Evolutionary conservation across 2,113 vertebrate genomes (phyloP).

Genomic region (Ictidomys tridecemlineatus): DNA sequence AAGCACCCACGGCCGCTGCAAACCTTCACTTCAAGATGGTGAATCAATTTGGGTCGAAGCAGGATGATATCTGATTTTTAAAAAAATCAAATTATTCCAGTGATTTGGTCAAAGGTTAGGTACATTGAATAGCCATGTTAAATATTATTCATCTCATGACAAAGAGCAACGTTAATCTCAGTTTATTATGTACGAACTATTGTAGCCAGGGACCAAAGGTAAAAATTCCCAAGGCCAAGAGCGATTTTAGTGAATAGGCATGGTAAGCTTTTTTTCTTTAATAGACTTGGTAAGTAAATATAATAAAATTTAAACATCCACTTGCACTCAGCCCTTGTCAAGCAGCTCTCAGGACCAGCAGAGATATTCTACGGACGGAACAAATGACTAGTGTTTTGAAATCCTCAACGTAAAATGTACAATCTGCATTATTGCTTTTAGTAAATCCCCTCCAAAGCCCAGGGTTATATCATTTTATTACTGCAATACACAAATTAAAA

Average conservation of each 20-base stretch:
- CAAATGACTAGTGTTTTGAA: slow-evolving; percentile 7
- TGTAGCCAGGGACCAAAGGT: slow-evolving; percentile 74
- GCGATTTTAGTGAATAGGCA: slow-evolving; percentile 25
- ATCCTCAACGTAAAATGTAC: slow-evolving; percentile 15
- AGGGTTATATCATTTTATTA: slow-evolving; percentile 35
- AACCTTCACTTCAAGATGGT: slow-evolving; percentile 68
- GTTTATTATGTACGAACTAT: slow-evolving; percentile 83
- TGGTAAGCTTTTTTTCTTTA: slow-evolving; percentile 68
- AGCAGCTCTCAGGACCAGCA: not conserved
- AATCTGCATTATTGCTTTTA: slow-evolving; percentile 17
- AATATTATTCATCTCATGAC: slow-evolving; percentile 86
- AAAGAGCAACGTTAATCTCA: slow-evolving; percentile 78
- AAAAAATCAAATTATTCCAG: slow-evolving; percentile 83
- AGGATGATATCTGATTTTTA: slow-evolving; percentile 78
- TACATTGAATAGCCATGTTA: slow-evolving; percentile 84
- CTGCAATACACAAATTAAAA: not conserved
- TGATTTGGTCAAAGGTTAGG: slow-evolving; percentile 87
- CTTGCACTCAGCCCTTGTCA: slow-evolving; percentile 18
- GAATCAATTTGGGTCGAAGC: slow-evolving; percentile 72
- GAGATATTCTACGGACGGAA: not conserved
- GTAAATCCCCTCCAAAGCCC: slow-evolving; percentile 32
- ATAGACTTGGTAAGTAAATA: slow-evolving; percentile 66
- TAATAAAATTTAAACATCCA: slow-evolving; percentile 74
- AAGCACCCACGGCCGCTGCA: slow-evolving; percentile 35
- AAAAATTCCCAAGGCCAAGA: slow-evolving; percentile 79